These are phyloP conservation scores for Zygogramma bicolorata DNA, from an alignment of 2,888 invertebrate species.

Conservation along the genomic window DNA sequence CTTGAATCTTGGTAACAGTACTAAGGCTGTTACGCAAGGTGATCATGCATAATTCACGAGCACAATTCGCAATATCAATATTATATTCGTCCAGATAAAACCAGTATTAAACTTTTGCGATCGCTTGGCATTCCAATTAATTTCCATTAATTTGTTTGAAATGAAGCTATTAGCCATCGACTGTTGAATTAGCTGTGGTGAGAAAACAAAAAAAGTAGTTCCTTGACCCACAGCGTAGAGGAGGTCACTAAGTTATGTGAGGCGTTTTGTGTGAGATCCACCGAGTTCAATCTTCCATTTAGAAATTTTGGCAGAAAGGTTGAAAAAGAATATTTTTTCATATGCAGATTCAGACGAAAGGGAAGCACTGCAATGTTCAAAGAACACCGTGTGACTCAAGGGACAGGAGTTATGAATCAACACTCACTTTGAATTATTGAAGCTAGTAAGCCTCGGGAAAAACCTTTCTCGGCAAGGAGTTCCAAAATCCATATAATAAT, in stretches of 20 bases:
- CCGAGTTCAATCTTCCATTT: too few species aligned
- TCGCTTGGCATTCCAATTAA: not conserved
- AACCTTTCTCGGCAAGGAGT: too few species aligned
- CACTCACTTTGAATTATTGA: too few species aligned
- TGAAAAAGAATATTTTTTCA: too few species aligned
- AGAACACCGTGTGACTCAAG: too few species aligned
- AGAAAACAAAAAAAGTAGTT: not conserved
- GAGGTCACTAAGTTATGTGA: not conserved
- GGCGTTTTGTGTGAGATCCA: too few species aligned
- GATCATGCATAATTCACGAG: not conserved
- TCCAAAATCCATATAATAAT: too few species aligned
- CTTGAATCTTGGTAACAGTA: not conserved
- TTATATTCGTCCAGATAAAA: not conserved
- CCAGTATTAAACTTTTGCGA: not conserved
- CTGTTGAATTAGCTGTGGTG: not conserved
- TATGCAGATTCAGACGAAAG: too few species aligned
- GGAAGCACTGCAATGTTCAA: too few species aligned
- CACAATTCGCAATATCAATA: slow-evolving; percentile 9
- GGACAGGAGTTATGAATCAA: too few species aligned
- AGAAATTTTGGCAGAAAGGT: too few species aligned
- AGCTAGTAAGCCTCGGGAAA: too few species aligned
- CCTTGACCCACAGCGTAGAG: not conserved
- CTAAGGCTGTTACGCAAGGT: not conserved
- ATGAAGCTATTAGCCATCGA: slow-evolving; percentile 2
- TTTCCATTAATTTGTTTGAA: not conserved